Base-by-base conservation (phyloP, 2,888 invertebrate species). In the Hetaerina titia region DNA sequence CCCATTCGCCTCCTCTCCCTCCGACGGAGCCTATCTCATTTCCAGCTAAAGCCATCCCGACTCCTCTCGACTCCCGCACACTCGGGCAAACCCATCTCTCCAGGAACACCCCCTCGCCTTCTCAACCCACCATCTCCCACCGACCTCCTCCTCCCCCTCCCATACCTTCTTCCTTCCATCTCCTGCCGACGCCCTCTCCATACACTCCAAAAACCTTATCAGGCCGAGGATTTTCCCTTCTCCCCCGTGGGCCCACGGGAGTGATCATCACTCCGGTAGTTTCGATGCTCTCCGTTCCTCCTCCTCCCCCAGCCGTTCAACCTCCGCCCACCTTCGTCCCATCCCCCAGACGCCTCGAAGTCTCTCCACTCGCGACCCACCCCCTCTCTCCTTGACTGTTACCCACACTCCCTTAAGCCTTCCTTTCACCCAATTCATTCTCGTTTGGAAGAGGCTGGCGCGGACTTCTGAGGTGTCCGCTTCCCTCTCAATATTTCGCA, bases 161-260 rank as follows among this genome's bases (percentile, higher is more conserved):
- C 4, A 1, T 4, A 45, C 45, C 45, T 4, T 45, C 45, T 4
- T n/a, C 45, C 45, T 45, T 15, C n/a, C 69, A 15, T n/a, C 69
- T 7, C 15, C 69, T 22, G 19, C 69, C 31, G 19, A 45, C 22
- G 57, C 57, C 56, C 45, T 88, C 56, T 56, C 58, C 90, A 90
- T 60, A 90, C 90, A 64, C 90, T 74, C 92, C 69, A 92, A 74
- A 45, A 64, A 92, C 69, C 92, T 69, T 92, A 92, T 92, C 92
- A 57, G 56, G 92, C 19, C 69, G 56, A 64, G 92, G 69, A 92
- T 92, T 92, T 92, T 64, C 63, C 90, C 90, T 45, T 57, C 89
- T 57, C 19, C 19, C 7, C 17, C 56, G 22, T 17, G 15, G 45
- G 69, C 64, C 69, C 92, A 92, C 56, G 56, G 31, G 69, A 56